Evolutionary conservation across 1,140 invertebrate species (phyloP).

Genomic region (Hesperophylax magnus): DNA sequence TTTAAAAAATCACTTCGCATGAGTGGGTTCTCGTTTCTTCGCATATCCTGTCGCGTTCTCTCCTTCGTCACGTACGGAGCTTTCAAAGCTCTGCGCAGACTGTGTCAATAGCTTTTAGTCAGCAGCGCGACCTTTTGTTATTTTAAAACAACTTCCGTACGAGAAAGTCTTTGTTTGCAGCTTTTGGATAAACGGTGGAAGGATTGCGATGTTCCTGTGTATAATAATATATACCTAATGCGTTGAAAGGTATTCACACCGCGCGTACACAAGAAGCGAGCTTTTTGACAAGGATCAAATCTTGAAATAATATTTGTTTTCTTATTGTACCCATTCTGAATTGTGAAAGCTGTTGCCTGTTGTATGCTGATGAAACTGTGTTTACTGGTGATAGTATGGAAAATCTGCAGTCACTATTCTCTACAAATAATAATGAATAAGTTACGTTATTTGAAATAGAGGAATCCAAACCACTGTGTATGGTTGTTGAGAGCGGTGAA

Average conservation of each 20-base stretch:
- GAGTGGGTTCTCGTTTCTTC: neutral
- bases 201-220: neutral
- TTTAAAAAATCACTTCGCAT: neutral
- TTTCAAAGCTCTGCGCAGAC: slow-evolving; percentile 19
- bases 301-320: neutral
- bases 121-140: slow-evolving; percentile 20
- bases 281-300: neutral
- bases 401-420: too few relatives aligned
- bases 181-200: neutral
- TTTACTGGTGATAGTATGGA: too few relatives aligned
- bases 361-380: neutral
- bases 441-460: too few relatives aligned
- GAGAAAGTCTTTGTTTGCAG: slow-evolving; percentile 18
- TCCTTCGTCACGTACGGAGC: slow-evolving; percentile 11
- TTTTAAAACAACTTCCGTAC: slow-evolving; percentile 27
- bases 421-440: too few relatives aligned
- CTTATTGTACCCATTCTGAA: neutral
- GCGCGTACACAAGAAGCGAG: neutral
- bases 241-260: neutral
- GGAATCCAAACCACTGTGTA: too few relatives aligned
- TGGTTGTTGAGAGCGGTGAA: too few relatives aligned
- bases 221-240: neutral
- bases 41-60: slow-evolving; percentile 2
- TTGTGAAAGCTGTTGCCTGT: neutral
- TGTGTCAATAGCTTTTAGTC: slow-evolving; percentile 27